Base-by-base conservation (phyloP, 2,797 vertebrate species). In the Microctenopoma lineatum region DNA sequence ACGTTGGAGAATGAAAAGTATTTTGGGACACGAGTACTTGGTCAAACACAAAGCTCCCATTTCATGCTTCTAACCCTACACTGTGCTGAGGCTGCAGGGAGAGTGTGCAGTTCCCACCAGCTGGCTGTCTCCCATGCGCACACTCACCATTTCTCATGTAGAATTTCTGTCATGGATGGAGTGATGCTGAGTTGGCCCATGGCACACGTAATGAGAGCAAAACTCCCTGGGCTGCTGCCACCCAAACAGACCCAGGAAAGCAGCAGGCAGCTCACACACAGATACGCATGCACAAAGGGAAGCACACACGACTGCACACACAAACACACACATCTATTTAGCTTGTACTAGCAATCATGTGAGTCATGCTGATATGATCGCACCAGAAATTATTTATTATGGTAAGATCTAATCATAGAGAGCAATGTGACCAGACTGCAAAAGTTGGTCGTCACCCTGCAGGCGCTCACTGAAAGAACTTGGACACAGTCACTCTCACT, bases 161-260 rank as follows among this genome's bases (percentile, higher is more conserved):
- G 38, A 52, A 42, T 61, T 70, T 79, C 70, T 78, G 73, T 78
- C 75, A 56, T 77, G 74, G 75, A 64, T 62, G 58, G 66, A 81
- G 78, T 55, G 18, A 55, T 63, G 79, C 80, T 52, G 77, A 73
- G 79, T 73, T 77, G 75, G 81, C 78, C 64, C 7, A 15, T 27
- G 46, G 63, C 11, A 4, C 46, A 78, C 47, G 80, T 84, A 80
- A 86, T 80, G 84, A 89, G 75, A 75, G 81, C 56, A 65, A 61
- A 68, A 69, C 80, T 86, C 71, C 73, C 84, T 29, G 60, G 53
- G 77, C 71, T 50, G 75, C 83, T 81, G 79, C 84, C 84, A 75
- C 76, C 68, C 67, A 67, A 63, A 79, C 25, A 1, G 62, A 79
- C 50, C 58, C 38, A 10, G 39, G 61, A 47, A 73, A 53, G 54